Base-by-base conservation (phyloP, 64 coral and sea anemone species). In the Pachyseris speciosa region DNA sequence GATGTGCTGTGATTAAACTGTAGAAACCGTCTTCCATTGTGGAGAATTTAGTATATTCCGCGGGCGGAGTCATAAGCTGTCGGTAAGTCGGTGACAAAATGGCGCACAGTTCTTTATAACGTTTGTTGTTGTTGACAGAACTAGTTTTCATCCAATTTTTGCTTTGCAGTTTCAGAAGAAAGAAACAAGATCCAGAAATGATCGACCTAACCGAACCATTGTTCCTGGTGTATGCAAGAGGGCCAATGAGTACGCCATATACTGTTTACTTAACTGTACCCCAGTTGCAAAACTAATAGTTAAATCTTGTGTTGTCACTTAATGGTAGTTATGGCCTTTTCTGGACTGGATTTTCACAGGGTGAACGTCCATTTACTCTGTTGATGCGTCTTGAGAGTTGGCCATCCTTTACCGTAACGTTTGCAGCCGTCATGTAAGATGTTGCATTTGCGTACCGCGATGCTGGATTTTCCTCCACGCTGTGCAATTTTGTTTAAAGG, bases 191-290 rank as follows among this genome's bases (percentile, higher is more conserved):
- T 20, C 39, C 77, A 11, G 58, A 75, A 11, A 96, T 96, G 55
- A 36, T 80, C 12, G 75, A 96, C 39, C 77, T 96, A 8, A 88
- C 25, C 29, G 37, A 92, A 0, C 52, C 80, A 34, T 75, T 80
- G 19, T 80, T 87, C 39, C 61, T 96, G 67, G 83, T 96, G 19
- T 96, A 88, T 73, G 89, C 94, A 32, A 67, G 89, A 10, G 94
- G 94, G 34, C 83, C 75, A 27, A 53, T 76, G 44, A 51, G 73
- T 76, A 76, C 27, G 73, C 31, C 2, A 45, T 20, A n/a, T 45
- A 6, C 43, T 4, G 43, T 45, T 6, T 45, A 45, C 43, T 45
- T 45, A 11, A 45, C 43, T 45, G 43, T 45, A 45, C 11, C 43
- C 43, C 11, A 45, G 11, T 6, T 45, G 4, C 43, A 6, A 6